Conservation (phyloP, 2,888 invertebrate genomes). For the Patella pellucida region DNA sequence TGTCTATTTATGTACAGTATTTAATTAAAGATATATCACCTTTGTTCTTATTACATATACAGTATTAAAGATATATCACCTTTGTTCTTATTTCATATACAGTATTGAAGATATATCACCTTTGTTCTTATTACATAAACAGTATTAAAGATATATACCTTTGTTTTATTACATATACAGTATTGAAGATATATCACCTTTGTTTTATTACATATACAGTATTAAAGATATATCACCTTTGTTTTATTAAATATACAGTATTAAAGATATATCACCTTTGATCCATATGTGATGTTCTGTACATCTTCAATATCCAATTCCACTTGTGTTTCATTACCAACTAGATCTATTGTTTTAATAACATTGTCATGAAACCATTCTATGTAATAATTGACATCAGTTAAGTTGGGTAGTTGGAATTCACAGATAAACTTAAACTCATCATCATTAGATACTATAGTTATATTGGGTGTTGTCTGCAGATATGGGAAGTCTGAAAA, state of each 20-base stretch:
- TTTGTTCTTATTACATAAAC: too few relatives aligned
- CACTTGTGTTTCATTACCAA: background rate
- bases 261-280: slow-evolving; percentile 24
- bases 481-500: slow-evolving; percentile 41
- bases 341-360: background rate
- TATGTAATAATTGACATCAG: slow-evolving; percentile 20
- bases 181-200: too few relatives aligned
- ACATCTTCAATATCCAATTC: slow-evolving; percentile 26
- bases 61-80: too few relatives aligned
- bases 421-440: slow-evolving; percentile 39
- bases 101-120: too few relatives aligned
- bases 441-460: slow-evolving; percentile 32
- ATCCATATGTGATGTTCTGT: slow-evolving; percentile 34
- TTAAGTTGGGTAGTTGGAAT: slow-evolving; percentile 29
- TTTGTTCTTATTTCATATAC: too few relatives aligned
- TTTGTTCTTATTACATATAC: too few relatives aligned
- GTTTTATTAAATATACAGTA: too few relatives aligned
- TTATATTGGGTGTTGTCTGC: slow-evolving; percentile 34
- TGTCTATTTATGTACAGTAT: too few relatives aligned
- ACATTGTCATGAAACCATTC: slow-evolving; percentile 26
- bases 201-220: too few relatives aligned
- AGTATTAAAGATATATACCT: slow-evolving; percentile 20
- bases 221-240: too few relatives aligned
- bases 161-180: background rate
- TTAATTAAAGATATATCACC: too few relatives aligned